Percentiles rank a stretch among this genome's conserved stretches.
Evolutionary conservation across 2,113 vertebrate genomes (phyloP).

Genomic region (Willisornis vidua): DNA sequence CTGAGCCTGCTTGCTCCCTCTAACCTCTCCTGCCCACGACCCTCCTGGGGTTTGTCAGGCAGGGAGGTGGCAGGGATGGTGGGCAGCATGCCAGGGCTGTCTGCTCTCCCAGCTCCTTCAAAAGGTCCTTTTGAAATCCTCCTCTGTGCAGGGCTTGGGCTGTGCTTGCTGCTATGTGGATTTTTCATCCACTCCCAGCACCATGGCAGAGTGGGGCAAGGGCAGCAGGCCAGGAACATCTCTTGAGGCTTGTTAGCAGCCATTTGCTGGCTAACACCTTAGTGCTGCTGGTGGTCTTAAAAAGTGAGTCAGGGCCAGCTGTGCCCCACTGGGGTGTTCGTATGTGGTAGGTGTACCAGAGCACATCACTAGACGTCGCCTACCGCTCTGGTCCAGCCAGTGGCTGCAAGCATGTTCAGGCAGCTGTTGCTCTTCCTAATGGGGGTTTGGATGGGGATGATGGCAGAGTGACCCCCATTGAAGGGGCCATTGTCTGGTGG

Average conservation of each 20-base stretch:
- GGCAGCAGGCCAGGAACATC: neutral
- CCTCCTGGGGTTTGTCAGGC: neutral
- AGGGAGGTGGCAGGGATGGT: neutral
- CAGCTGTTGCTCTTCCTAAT: neutral
- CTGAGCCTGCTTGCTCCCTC: accelerated
- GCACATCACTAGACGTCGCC: neutral
- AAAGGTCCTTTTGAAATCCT: neutral
- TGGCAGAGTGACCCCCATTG: neutral
- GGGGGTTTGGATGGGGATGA: neutral
- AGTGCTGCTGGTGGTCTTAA: neutral
- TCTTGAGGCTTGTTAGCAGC: neutral
- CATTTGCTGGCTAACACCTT: accelerated
- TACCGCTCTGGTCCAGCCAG: neutral
- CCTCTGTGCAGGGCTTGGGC: neutral
- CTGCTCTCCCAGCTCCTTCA: neutral
- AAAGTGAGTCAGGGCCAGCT: neutral
- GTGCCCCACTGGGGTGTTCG: accelerated
- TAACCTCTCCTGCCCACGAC: neutral
- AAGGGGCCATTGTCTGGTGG: neutral
- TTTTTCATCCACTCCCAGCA: neutral
- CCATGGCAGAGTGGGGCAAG: accelerated
- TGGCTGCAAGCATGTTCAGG: neutral
- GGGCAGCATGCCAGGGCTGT: neutral
- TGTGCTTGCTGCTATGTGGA: neutral
- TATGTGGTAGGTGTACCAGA: neutral